phyloP scores from a whole-genome alignment of 37 sponge, comb jelly and placozoan species.

The Aplysina aerophoba region DNA sequence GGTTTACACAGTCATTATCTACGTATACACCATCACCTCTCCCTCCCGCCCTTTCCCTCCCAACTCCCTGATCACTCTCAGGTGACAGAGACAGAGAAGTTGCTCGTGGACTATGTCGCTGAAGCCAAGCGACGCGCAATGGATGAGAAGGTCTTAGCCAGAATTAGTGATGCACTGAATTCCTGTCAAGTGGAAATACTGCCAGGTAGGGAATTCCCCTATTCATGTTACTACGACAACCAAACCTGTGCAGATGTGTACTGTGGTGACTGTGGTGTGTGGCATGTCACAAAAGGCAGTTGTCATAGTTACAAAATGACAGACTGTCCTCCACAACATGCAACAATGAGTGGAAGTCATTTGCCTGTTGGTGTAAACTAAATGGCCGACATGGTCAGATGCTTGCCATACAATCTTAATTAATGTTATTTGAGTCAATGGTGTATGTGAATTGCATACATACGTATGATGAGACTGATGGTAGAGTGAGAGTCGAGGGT shows the following conservation, averaged over 20 bases:
- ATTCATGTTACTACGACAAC: background rate
- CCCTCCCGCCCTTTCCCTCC: background rate
- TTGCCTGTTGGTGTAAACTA: too few species aligned
- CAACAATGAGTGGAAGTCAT: background rate
- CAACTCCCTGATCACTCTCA: too few species aligned
- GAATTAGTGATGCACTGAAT: background rate
- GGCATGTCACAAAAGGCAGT: constrained; percentile 11
- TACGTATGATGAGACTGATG: too few species aligned
- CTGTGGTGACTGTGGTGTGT: background rate
- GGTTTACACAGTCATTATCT: too few species aligned
- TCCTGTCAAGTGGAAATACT: background rate
- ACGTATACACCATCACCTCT: background rate
- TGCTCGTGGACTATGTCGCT: background rate
- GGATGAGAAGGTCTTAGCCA: background rate
- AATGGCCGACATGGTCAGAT: too few species aligned
- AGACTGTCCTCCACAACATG: constrained; percentile 1
- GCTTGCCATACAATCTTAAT: too few species aligned
- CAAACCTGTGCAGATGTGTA: background rate
- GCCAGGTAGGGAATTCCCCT: constrained; percentile 9
- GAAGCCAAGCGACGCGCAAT: background rate
- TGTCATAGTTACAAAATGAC: background rate
- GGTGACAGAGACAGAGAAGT: background rate
- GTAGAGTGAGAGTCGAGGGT: too few species aligned
- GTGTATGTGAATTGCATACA: too few species aligned
- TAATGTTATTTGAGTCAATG: too few species aligned